Percentiles rank a stretch among this genome's conserved stretches.
These are phyloP conservation scores for Serilophus lunatus DNA, from an alignment of 2,113 vertebrate genomes.

Conservation along the genomic window DNA sequence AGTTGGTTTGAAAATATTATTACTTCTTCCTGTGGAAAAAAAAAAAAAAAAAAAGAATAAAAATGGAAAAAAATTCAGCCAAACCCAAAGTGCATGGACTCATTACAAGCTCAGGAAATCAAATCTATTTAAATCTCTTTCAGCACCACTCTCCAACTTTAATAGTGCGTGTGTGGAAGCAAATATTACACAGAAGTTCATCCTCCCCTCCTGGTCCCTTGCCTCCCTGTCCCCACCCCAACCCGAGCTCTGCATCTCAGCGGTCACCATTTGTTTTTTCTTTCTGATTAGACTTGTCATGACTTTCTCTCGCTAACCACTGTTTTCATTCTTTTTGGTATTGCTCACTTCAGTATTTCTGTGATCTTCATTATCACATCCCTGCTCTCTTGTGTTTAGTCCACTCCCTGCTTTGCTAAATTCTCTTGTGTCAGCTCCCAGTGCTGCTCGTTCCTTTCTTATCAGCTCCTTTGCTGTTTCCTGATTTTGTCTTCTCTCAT, in stretches of 20 bases:
- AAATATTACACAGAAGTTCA: background rate
- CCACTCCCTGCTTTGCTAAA: background rate
- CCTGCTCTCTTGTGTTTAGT: background rate
- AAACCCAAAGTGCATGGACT: constrained; percentile 52
- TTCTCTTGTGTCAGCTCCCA: background rate
- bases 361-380: fast-evolving
- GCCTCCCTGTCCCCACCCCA: background rate
- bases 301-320: background rate
- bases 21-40: constrained; percentile 40
- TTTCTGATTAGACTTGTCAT: background rate
- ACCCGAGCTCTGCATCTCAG: background rate
- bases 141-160: constrained; percentile 36
- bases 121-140: constrained; percentile 51
- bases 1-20: constrained; percentile 30
- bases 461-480: background rate
- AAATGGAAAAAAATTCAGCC: constrained; percentile 38
- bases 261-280: background rate
- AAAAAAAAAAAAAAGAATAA: background rate
- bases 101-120: constrained; percentile 58
- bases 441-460: background rate
- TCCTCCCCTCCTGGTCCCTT: background rate
- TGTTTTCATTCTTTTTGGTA: background rate
- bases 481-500: background rate
- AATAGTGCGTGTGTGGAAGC: background rate
- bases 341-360: background rate